Conservation (phyloP, 2,888 invertebrate species). For the Meteorus colon region DNA sequence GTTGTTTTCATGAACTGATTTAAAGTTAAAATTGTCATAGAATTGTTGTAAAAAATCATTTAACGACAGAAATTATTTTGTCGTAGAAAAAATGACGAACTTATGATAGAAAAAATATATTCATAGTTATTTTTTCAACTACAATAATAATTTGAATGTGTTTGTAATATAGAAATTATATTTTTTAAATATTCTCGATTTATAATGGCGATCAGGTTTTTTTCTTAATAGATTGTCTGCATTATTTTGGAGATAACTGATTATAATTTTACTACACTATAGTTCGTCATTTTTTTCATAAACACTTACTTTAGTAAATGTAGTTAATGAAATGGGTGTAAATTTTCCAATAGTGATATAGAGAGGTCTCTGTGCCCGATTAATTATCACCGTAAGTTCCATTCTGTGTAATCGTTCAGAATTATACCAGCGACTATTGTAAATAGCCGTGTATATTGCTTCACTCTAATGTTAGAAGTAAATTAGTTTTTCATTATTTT, state of each 20-base stretch:
- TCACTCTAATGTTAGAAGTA: conserved; percentile 30
- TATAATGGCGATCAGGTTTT: no score
- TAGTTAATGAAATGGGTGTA: conserved; percentile 29
- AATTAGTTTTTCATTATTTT: background rate
- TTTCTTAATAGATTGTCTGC: no score
- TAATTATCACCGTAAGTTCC: conserved; percentile 36
- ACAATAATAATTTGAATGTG: no score
- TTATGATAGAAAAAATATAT: no score
- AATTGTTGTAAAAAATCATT: background rate
- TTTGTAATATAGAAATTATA: no score
- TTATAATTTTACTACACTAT: no score
- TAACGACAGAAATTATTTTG: no score
- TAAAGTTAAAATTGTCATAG: background rate
- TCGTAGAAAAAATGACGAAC: no score
- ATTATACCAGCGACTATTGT: conserved; percentile 41
- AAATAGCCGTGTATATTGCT: conserved; percentile 33
- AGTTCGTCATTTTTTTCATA: no score
- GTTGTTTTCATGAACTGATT: conserved; percentile 3
- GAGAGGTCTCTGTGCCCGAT: conserved; percentile 37
- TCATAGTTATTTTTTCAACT: no score
- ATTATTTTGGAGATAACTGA: no score
- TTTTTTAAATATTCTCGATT: no score
- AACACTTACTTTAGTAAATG: conserved; percentile 39
- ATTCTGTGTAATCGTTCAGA: conserved; percentile 25
- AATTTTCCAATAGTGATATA: conserved; percentile 42